Percentiles rank a stretch among this genome's conserved stretches.
Conservation (phyloP, 2,797 vertebrate species). For the Sandelia bainsii region DNA sequence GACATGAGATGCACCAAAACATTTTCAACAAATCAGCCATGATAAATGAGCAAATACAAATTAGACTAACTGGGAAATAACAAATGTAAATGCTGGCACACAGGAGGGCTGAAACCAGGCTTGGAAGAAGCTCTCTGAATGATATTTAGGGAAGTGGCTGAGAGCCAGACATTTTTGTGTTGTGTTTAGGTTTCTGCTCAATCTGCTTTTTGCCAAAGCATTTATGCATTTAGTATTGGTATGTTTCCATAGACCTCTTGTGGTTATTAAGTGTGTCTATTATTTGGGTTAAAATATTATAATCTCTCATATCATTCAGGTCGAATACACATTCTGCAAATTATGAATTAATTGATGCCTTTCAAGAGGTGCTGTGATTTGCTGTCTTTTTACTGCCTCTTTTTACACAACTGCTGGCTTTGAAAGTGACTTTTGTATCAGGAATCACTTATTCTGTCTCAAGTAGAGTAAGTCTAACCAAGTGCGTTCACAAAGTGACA, state of each 20-base stretch:
- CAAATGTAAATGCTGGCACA: conserved; percentile 51
- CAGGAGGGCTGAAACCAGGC: conserved; percentile 21
- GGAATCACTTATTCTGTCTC: conserved; percentile 23
- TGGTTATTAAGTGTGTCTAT: conserved; percentile 35
- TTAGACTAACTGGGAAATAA: conserved; percentile 44
- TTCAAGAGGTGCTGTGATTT: conserved; percentile 22
- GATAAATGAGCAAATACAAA: conserved; percentile 50
- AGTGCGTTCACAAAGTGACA: conserved; percentile 9
- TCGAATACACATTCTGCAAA: conserved; percentile 22
- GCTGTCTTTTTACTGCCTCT: background rate
- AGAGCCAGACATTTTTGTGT: conserved; percentile 22
- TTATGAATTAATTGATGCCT: conserved; percentile 16
- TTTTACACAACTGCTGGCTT: background rate
- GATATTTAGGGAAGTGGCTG: conserved; percentile 53
- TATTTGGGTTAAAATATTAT: conserved; percentile 43
- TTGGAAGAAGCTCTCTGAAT: conserved; percentile 40
- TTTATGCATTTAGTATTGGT: conserved; percentile 34
- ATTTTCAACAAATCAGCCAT: conserved; percentile 29
- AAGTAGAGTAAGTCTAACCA: background rate
- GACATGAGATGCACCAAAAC: background rate
- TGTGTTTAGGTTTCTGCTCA: conserved; percentile 52
- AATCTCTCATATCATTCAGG: conserved; percentile 34
- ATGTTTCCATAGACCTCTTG: conserved; percentile 33
- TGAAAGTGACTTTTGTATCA: conserved; percentile 30
- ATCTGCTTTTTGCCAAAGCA: conserved; percentile 42